A percentile compares a stretch with the other conserved stretches of the same genome.
Conservation (phyloP, 2,888 invertebrate species). For the Leptinotarsa haldemani region DNA sequence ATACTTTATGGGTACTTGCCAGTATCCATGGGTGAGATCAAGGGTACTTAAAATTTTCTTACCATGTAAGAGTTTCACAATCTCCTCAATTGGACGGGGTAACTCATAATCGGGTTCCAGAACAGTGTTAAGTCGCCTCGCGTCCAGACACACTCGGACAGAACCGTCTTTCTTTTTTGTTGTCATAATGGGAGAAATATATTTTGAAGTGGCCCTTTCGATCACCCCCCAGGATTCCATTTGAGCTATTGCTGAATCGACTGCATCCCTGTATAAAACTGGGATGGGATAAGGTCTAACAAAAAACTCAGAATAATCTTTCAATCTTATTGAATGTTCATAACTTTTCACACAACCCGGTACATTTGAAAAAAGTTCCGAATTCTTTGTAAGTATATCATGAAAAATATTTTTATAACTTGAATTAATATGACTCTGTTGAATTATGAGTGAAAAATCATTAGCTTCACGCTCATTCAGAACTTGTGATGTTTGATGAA, state of each 20-base stretch:
- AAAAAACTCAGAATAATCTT: neutral
- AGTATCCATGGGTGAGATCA: constrained; percentile 4
- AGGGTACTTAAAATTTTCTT: constrained; percentile 3
- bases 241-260: neutral
- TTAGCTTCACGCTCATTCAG: neutral
- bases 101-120: constrained; percentile 33
- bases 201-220: constrained; percentile 7
- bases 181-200: constrained; percentile 16
- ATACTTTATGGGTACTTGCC: constrained; percentile 21
- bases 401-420: constrained; percentile 2
- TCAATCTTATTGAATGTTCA: constrained; percentile 5
- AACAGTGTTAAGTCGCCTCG: constrained; percentile 26
- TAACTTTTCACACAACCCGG: neutral
- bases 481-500: neutral
- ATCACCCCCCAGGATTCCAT: constrained; percentile 21
- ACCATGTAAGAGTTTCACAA: neutral
- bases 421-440: neutral
- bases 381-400: neutral
- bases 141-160: constrained; percentile 32
- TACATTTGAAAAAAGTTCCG: neutral
- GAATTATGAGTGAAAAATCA: neutral
- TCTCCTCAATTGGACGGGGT: constrained; percentile 28
- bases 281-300: constrained; percentile 1
- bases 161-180: constrained; percentile 12
- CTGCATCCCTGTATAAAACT: neutral